Evolutionary conservation across 2,797 vertebrate genomes (phyloP).

Genomic region (Prionace glauca): DNA sequence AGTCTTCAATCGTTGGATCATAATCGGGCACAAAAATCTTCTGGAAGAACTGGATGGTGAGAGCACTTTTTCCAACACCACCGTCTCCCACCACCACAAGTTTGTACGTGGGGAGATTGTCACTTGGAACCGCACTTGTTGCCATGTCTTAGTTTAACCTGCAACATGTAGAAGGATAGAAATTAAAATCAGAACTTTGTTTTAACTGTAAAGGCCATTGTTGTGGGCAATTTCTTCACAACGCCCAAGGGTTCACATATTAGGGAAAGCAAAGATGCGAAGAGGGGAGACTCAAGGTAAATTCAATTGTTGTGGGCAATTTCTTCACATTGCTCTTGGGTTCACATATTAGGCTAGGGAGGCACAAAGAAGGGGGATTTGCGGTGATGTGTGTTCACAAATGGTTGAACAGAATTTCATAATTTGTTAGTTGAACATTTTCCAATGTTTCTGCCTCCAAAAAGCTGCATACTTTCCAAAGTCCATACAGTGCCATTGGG

Average conservation of each 20-base stretch:
- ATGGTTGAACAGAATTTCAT: no score
- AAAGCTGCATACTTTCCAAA: no score
- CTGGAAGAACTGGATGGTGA: constrained; percentile 99
- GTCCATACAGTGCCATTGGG: no score
- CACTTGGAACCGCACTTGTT: constrained; percentile 88
- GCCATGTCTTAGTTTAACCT: constrained; percentile 70
- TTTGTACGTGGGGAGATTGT: constrained; percentile 96
- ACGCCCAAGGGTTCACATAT: neutral
- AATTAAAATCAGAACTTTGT: neutral
- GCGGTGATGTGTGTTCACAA: neutral
- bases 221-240: neutral
- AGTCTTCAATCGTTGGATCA: constrained; percentile 98
- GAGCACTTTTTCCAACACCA: constrained; percentile 92
- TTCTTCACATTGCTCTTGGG: neutral
- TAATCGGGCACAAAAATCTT: constrained; percentile 99
- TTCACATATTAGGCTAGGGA: neutral
- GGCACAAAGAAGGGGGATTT: neutral
- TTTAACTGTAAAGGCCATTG: neutral
- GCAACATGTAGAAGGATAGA: constrained; percentile 44
- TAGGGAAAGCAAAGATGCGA: neutral
- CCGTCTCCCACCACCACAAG: constrained; percentile 97
- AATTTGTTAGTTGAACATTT: no score
- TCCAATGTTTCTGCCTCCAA: no score
- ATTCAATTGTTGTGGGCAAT: neutral
- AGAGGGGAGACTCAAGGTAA: neutral